These are phyloP conservation scores for Aythya baeri DNA, from an alignment of 2,113 vertebrate species.

Conservation along the genomic window DNA sequence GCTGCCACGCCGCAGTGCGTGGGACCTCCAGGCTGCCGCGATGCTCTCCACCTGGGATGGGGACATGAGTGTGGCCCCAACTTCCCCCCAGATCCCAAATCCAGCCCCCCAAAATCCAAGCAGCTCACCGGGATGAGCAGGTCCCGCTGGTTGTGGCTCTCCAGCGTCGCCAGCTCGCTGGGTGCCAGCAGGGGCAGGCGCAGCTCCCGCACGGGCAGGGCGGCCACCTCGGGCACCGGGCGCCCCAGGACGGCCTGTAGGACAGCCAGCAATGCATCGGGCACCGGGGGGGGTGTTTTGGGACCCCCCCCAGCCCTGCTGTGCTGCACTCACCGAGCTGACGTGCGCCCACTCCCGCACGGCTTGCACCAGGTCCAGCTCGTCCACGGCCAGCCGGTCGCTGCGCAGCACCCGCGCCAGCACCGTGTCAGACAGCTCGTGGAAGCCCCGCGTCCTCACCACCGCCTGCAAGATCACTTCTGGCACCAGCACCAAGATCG, in stretches of 20 bases:
- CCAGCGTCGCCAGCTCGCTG: constrained; percentile 76
- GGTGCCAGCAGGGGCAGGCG: constrained; percentile 80
- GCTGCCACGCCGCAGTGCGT: constrained; percentile 64
- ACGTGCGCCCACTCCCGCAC: constrained; percentile 81
- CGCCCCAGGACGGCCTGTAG: constrained; percentile 77
- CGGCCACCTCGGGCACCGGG: constrained; percentile 72
- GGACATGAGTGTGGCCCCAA: background rate
- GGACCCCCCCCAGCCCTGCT: accelerated
- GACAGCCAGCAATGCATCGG: background rate
- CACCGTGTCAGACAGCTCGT: constrained; percentile 76
- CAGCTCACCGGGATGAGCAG: constrained; percentile 79
- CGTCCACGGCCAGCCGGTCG: constrained; percentile 71
- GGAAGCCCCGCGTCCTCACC: constrained; percentile 78
- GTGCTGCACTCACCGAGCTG: constrained; percentile 75
- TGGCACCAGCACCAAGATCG: background rate
- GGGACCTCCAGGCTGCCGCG: constrained; percentile 77
- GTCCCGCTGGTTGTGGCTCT: constrained; percentile 77
- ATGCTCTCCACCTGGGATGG: constrained; percentile 72
- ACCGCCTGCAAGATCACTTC: constrained; percentile 63
- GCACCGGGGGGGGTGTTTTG: background rate
- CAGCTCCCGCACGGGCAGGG: constrained; percentile 71
- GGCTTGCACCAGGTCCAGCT: constrained; percentile 76
- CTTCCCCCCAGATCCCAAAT: too few relatives aligned
- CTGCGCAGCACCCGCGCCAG: constrained; percentile 74
- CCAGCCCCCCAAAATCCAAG: background rate